Evolutionary conservation across 2,888 invertebrate genomes (phyloP), one percentile per base, ranked within the genome.

Genomic region (Abrostola tripartita): DNA sequence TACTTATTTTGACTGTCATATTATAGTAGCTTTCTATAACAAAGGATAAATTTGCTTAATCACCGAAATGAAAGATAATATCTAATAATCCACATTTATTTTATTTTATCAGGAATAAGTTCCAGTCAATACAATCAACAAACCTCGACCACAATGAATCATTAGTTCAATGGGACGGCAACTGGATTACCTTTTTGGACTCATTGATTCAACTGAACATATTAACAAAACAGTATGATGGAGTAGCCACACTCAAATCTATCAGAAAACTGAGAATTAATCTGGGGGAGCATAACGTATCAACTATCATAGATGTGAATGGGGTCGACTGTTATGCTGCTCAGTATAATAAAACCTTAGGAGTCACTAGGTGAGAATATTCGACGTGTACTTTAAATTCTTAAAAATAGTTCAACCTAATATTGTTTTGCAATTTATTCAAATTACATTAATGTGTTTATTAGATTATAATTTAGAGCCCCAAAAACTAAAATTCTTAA

Each of bases 181-280:
- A 86, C 56, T 87, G 87, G 87, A 65, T 84, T 0, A 82, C 81
- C 5, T 85, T 85, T 37, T 44, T 87, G 8, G 87, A 87, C 49
- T 81, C 83, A n/a, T 56, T 87, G 2, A 76, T 87, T 5, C 87
- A 87, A 67, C 57, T 85, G 0, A 80, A 73, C 37, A 60, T 55
- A 5, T 52, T 87, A 0, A 64, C 75, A 4, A 74, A 67, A 40
- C 66, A 82, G 0, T 61, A 79, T 35, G 71, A 78, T n/a, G 85
- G 85, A 5, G 38, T 84, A 4, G 81, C 84, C 5, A 52, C 60
- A 10, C 83, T 83, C 0, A 87, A 85, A 58, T 66, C 81, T 0
- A 85, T 87, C 1, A 78, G 77, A 37, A 74, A 69, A 58, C 40
- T 86, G 5, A 74, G 49, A 7, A 85, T 86, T 9, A 77, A 75